A percentile compares a stretch with the other conserved stretches of the same genome.
phyloP scores from a whole-genome alignment of 2,113 vertebrate genomes.

The Acanthochromis polyacanthus region DNA sequence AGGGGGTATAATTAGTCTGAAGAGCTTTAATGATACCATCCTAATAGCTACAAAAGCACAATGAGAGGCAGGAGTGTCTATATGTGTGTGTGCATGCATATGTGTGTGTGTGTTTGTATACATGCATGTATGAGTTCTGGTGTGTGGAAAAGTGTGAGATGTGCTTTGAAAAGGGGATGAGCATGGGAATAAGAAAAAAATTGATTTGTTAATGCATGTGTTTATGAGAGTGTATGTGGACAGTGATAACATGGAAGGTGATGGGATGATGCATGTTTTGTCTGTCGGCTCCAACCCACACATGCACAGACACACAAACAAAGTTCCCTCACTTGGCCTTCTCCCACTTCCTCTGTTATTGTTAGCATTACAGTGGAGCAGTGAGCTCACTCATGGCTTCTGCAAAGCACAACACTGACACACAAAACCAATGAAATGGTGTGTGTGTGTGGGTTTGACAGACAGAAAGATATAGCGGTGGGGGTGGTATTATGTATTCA shows the following conservation, averaged over 20 bases:
- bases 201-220: slow-evolving; percentile 46
- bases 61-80: slow-evolving; percentile 32
- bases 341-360: slow-evolving; percentile 27
- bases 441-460: neutral
- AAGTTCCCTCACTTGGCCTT: slow-evolving; percentile 4
- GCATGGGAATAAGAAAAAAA: slow-evolving; percentile 52
- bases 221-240: slow-evolving; percentile 15
- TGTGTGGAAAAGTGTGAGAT: slow-evolving; percentile 33
- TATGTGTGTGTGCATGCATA: slow-evolving; percentile 3
- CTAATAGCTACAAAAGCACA: slow-evolving; percentile 73
- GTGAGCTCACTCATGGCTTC: slow-evolving; percentile 2
- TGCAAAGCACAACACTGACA: slow-evolving; percentile 28
- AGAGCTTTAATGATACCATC: slow-evolving; percentile 73
- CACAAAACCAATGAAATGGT: slow-evolving; percentile 12
- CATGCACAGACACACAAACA: slow-evolving; percentile 1
- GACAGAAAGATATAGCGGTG: slow-evolving; percentile 15
- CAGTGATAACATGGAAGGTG: slow-evolving; percentile 32
- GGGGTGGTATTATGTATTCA: slow-evolving; percentile 50
- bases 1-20: slow-evolving; percentile 77
- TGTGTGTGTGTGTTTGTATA: neutral
- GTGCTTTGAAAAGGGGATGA: slow-evolving; percentile 22
- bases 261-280: slow-evolving; percentile 50
- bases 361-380: slow-evolving; percentile 22
- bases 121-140: slow-evolving; percentile 18
- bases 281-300: slow-evolving; percentile 26